Evolutionary conservation across 2,797 vertebrate species (phyloP).

Genomic region (Neostethus bicornis): DNA sequence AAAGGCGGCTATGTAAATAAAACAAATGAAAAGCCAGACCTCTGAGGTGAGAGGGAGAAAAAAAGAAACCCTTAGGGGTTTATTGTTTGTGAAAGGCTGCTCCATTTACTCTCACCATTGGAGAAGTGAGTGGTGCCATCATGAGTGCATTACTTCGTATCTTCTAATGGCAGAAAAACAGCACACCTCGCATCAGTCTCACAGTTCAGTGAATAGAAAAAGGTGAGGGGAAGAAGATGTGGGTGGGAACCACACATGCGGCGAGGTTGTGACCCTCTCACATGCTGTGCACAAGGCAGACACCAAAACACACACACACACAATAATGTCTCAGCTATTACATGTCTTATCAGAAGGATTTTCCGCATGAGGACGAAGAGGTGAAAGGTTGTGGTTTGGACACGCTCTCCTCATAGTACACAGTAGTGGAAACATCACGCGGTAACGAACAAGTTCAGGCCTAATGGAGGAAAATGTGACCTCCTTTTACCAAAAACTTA

Average conservation of each 20-base stretch:
- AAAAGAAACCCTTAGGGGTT: slow-evolving; percentile 66
- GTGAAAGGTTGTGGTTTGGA: slow-evolving; percentile 76
- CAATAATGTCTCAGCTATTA: slow-evolving; percentile 75
- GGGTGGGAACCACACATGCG: slow-evolving; percentile 41
- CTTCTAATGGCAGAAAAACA: slow-evolving; percentile 59
- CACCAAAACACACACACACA: slow-evolving; percentile 45
- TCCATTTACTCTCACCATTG: slow-evolving; percentile 77
- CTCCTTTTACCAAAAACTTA: slow-evolving; percentile 30
- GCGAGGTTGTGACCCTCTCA: slow-evolving; percentile 47
- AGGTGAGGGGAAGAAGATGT: slow-evolving; percentile 37
- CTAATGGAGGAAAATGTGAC: slow-evolving; percentile 57
- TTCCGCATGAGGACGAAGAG: slow-evolving; percentile 83
- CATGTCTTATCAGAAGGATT: slow-evolving; percentile 81
- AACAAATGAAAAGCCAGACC: slow-evolving; percentile 77
- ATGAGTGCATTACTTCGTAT: slow-evolving; percentile 63
- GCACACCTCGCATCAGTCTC: slow-evolving; percentile 33
- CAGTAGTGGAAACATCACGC: slow-evolving; percentile 64
- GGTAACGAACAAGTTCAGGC: slow-evolving; percentile 64
- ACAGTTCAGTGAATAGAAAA: slow-evolving; percentile 47
- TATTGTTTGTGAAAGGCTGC: slow-evolving; percentile 79
- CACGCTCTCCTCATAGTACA: slow-evolving; percentile 47
- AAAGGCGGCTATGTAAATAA: slow-evolving; percentile 79
- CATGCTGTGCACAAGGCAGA: slow-evolving; percentile 45
- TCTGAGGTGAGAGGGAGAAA: slow-evolving; percentile 63
- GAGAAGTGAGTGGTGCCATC: slow-evolving; percentile 69